These are phyloP conservation scores for Huso huso DNA, from an alignment of 2,797 vertebrate genomes.

Conservation along the genomic window DNA sequence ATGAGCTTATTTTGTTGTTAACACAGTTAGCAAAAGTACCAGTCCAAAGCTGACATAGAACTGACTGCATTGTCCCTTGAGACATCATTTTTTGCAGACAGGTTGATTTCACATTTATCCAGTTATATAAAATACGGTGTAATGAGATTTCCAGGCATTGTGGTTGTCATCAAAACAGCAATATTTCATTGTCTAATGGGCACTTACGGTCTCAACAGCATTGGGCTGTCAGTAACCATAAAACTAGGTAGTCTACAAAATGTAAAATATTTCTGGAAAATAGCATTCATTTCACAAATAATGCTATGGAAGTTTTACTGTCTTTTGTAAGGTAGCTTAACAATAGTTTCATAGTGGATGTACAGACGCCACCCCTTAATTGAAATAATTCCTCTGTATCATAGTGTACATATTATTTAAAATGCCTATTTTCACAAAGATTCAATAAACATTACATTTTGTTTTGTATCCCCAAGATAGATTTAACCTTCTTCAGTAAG, in stretches of 20 bases:
- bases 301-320: neutral
- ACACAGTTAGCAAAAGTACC: conserved; percentile 15
- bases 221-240: conserved; percentile 40
- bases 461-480: conserved; percentile 38
- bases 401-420: too few relatives aligned
- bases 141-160: conserved; percentile 35
- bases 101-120: conserved; percentile 54
- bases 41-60: conserved; percentile 30
- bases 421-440: too few relatives aligned
- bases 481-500: conserved; percentile 42
- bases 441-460: too few relatives aligned
- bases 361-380: too few relatives aligned
- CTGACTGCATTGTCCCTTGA: conserved; percentile 38
- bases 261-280: conserved; percentile 38
- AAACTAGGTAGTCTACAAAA: conserved; percentile 25
- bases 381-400: too few relatives aligned
- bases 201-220: conserved; percentile 43
- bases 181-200: conserved; percentile 42
- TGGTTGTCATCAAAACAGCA: conserved; percentile 47
- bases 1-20: conserved; percentile 30
- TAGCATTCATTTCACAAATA: neutral
- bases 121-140: conserved; percentile 54
- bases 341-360: too few relatives aligned
- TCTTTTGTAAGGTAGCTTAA: too few relatives aligned
- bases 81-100: conserved; percentile 44